Evolutionary conservation across 2,888 invertebrate genomes (phyloP).

Genomic region (Caenorhabditis virilis): DNA sequence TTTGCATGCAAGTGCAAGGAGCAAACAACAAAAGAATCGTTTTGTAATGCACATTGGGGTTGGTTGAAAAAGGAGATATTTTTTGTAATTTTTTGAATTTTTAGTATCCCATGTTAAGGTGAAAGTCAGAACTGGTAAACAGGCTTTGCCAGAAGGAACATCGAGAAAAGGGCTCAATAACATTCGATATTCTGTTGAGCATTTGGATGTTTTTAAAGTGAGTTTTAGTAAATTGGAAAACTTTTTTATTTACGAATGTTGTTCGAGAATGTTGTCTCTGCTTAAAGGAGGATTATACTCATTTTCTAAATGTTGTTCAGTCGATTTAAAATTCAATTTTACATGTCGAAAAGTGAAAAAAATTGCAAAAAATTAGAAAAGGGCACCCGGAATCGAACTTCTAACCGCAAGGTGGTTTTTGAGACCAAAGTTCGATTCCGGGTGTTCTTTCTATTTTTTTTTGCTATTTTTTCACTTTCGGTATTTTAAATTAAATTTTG

Average conservation of each 20-base stretch:
- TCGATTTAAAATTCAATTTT: no score
- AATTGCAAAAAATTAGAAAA: no score
- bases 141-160: conserved; percentile 49
- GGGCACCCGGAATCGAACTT: no score
- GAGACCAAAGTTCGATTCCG: no score
- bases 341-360: no score
- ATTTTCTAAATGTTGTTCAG: background rate
- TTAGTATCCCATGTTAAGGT: conserved; percentile 63
- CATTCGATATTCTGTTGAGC: conserved; percentile 59
- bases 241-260: background rate
- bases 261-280: background rate
- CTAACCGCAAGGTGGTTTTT: no score
- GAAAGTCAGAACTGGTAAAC: conserved; percentile 51
- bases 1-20: conserved; percentile 54
- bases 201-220: conserved; percentile 61
- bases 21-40: conserved; percentile 52
- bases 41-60: conserved; percentile 62
- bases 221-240: background rate
- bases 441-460: conserved; percentile 1
- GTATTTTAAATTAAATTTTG: background rate
- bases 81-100: background rate
- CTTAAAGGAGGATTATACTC: background rate
- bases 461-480: background rate
- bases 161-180: conserved; percentile 56
- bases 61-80: conserved; percentile 3